Evolutionary conservation across 2,888 invertebrate species (phyloP).

Genomic region (Cancer borealis): DNA sequence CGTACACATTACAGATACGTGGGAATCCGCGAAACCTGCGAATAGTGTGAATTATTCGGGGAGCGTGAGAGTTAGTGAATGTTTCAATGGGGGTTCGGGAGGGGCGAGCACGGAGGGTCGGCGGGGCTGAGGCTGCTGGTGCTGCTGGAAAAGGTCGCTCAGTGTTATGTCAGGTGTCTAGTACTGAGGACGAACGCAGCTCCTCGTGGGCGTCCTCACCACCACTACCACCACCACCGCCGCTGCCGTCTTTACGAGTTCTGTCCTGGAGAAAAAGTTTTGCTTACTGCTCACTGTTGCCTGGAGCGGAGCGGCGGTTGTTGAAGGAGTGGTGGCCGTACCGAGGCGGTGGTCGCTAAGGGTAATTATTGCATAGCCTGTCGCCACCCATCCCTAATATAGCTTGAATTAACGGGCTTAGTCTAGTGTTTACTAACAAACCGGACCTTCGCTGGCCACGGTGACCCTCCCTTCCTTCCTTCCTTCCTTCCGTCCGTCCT

Average conservation of each 20-base stretch:
- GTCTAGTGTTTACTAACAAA: slow-evolving; percentile 54
- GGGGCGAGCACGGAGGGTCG: not conserved
- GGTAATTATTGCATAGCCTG: slow-evolving; percentile 33
- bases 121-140: not conserved
- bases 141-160: slow-evolving; percentile 59
- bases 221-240: not conserved
- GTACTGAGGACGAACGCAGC: not conserved
- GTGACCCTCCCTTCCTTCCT: not conserved
- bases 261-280: slow-evolving; percentile 6
- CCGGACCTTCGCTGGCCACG: slow-evolving; percentile 30
- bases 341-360: not conserved
- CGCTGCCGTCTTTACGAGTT: slow-evolving; percentile 15
- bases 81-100: slow-evolving; percentile 48
- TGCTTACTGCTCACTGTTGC: not conserved
- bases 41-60: not conserved
- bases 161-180: slow-evolving; percentile 59
- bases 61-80: slow-evolving; percentile 58
- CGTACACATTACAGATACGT: not conserved
- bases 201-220: slow-evolving; percentile 11
- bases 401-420: slow-evolving; percentile 36
- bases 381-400: slow-evolving; percentile 43
- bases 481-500: not conserved
- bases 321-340: not conserved
- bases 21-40: not conserved
- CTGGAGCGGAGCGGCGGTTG: not conserved